Evolutionary conservation across 2,797 vertebrate species (phyloP).

Genomic region (Austrolebias charrua): DNA sequence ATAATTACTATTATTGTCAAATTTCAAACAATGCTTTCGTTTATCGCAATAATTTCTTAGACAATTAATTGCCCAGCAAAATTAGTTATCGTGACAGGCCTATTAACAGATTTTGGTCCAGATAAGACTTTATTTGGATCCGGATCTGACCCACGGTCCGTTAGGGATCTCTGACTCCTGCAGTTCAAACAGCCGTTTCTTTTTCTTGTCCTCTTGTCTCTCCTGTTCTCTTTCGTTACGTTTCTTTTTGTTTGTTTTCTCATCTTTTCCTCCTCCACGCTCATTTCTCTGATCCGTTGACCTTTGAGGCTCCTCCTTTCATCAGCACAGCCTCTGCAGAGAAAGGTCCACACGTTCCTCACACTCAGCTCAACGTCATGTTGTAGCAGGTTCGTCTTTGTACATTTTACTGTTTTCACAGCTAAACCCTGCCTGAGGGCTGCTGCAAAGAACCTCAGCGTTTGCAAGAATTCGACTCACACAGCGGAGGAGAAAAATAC

Average conservation of each 20-base stretch:
- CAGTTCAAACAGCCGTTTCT: slow-evolving; percentile 20
- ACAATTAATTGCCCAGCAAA: no score
- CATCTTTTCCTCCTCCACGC: slow-evolving; percentile 8
- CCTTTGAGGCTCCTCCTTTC: slow-evolving; percentile 28
- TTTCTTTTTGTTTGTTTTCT: slow-evolving; percentile 1
- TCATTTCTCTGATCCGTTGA: slow-evolving; percentile 32
- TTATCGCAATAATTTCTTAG: no score
- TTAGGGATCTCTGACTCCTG: background rate
- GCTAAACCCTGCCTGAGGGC: slow-evolving; percentile 35
- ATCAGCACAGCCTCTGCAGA: slow-evolving; percentile 36
- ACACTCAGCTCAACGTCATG: slow-evolving; percentile 3
- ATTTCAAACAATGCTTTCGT: no score
- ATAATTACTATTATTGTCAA: no score
- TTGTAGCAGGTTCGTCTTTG: slow-evolving; percentile 8
- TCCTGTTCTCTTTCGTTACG: no score
- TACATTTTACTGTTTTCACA: slow-evolving; percentile 15
- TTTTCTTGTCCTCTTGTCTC: slow-evolving; percentile 25
- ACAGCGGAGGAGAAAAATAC: slow-evolving; percentile 24
- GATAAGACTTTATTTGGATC: no score
- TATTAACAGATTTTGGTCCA: no score
- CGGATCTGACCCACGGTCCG: no score
- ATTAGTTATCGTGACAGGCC: no score
- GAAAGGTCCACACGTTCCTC: slow-evolving; percentile 2
- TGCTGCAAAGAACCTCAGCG: slow-evolving; percentile 28
- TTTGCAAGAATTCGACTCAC: slow-evolving; percentile 34